A percentile compares a stretch with the other conserved stretches of the same genome.
phyloP scores from a whole-genome alignment of 2,113 vertebrate genomes.

The Sitta europaea region DNA sequence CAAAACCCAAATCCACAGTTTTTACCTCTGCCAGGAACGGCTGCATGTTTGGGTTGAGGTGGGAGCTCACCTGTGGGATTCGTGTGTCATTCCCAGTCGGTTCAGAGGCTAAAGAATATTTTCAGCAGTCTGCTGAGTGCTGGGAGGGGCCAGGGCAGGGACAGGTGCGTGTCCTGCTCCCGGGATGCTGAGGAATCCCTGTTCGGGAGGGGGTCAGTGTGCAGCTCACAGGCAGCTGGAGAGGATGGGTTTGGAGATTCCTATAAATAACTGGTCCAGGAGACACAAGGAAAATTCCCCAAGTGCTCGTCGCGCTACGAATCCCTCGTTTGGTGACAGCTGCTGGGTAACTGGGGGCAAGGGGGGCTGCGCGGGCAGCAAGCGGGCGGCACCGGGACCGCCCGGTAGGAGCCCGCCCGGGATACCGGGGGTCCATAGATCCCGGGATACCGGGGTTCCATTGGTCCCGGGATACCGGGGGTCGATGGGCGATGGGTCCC shows the following conservation, averaged over 20 bases:
- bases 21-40: neutral
- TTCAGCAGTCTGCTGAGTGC: neutral
- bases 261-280: neutral
- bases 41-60: neutral
- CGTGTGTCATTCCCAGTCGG: too few species aligned
- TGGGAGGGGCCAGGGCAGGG: neutral
- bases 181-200: neutral
- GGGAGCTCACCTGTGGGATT: neutral
- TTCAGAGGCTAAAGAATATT: neutral
- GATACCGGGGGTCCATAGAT: accelerated
- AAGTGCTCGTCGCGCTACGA: accelerated
- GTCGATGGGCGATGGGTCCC: too few species aligned
- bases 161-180: accelerated
- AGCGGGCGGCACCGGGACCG: neutral
- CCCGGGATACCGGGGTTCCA: neutral
- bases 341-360: too few species aligned
- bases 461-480: too few species aligned
- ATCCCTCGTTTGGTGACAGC: neutral
- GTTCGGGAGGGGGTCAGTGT: accelerated
- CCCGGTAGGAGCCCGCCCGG: neutral
- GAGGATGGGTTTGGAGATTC: neutral
- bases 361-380: neutral
- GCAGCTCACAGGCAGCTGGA: neutral
- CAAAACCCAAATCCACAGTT: neutral
- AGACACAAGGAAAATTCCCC: neutral